These are phyloP conservation scores for Drosophila bifasciata DNA, from an alignment of 1,140 invertebrate species.

Conservation along the genomic window DNA sequence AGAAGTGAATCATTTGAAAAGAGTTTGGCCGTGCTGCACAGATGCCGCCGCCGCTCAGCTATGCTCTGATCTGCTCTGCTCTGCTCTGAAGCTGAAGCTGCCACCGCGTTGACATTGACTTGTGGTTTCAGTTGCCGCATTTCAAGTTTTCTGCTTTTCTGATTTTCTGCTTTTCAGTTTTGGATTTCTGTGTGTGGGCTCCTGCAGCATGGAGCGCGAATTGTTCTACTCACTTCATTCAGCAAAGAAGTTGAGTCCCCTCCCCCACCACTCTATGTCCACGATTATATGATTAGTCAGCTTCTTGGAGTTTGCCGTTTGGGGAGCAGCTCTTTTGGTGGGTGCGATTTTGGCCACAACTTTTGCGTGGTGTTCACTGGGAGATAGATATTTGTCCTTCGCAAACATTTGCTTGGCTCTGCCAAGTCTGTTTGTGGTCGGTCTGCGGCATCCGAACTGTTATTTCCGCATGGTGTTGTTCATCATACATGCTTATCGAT, in stretches of 20 bases:
- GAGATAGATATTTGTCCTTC: conserved; percentile 73
- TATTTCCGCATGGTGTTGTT: conserved; percentile 60
- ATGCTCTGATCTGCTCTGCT: conserved; percentile 28
- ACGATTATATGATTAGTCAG: conserved; percentile 72
- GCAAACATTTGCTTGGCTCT: conserved; percentile 47
- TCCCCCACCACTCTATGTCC: neutral
- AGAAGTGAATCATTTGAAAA: conserved; percentile 54
- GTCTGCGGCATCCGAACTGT: conserved; percentile 62
- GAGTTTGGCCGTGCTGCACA: conserved; percentile 39
- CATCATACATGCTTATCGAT: conserved; percentile 50
- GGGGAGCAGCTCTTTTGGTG: conserved; percentile 55
- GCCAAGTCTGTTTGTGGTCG: conserved; percentile 45
- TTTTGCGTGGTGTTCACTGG: conserved; percentile 60
- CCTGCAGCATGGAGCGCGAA: conserved; percentile 39
- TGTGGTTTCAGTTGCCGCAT: conserved; percentile 74
- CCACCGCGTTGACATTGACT: conserved; percentile 77
- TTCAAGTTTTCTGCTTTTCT: conserved; percentile 47
- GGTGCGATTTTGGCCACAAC: conserved; percentile 74
- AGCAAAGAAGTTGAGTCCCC: conserved; percentile 15
- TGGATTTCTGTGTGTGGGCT: conserved; percentile 64
- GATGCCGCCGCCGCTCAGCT: conserved; percentile 35
- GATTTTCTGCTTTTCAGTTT: conserved; percentile 29
- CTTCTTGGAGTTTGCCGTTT: conserved; percentile 59
- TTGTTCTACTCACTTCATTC: conserved; percentile 75
- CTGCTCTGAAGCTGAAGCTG: conserved; percentile 36